A percentile compares a stretch with the other conserved stretches of the same genome.
Evolutionary conservation across 1,140 invertebrate species (phyloP).

Genomic region (Zaprionus kolodkinae): DNA sequence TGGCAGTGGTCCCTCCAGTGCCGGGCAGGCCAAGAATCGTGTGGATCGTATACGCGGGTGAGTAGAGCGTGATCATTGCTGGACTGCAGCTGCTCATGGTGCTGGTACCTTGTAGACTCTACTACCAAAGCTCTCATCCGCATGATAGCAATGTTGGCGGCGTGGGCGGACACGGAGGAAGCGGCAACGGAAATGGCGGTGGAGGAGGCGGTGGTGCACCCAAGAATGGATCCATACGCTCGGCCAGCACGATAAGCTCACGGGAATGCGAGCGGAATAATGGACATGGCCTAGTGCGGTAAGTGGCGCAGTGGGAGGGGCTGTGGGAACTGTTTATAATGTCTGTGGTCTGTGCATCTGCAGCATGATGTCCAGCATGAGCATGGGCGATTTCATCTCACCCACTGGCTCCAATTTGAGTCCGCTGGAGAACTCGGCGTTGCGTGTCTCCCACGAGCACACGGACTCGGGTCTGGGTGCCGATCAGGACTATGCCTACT

Average conservation of each 20-base stretch:
- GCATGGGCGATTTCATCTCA: conserved; percentile 84
- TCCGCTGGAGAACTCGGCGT: conserved; percentile 84
- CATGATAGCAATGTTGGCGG: conserved; percentile 66
- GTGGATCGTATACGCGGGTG: conserved; percentile 80
- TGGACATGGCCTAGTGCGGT: conserved; percentile 74
- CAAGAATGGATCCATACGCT: conserved; percentile 82
- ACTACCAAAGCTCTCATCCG: conserved; percentile 83
- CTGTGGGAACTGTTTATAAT: background rate
- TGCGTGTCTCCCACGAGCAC: conserved; percentile 88
- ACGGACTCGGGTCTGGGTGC: conserved; percentile 88
- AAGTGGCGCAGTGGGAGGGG: conserved; percentile 19
- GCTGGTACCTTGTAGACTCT: conserved; percentile 65
- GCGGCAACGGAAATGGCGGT: conserved; percentile 33
- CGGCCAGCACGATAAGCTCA: conserved; percentile 81
- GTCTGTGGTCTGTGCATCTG: background rate
- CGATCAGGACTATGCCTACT: conserved; percentile 88
- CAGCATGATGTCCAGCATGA: conserved; percentile 84
- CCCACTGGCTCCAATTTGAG: conserved; percentile 82
- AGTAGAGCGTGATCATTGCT: conserved; percentile 35
- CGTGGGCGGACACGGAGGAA: conserved; percentile 37
- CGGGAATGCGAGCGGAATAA: conserved; percentile 80
- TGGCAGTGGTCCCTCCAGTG: conserved; percentile 62
- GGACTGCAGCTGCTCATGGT: conserved; percentile 13
- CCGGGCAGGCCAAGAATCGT: conserved; percentile 78
- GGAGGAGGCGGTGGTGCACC: conserved; percentile 56